Evolutionary conservation across 2,113 vertebrate genomes (phyloP), one percentile per base, ranked within the genome.

Genomic region (Hystrix cristata): DNA sequence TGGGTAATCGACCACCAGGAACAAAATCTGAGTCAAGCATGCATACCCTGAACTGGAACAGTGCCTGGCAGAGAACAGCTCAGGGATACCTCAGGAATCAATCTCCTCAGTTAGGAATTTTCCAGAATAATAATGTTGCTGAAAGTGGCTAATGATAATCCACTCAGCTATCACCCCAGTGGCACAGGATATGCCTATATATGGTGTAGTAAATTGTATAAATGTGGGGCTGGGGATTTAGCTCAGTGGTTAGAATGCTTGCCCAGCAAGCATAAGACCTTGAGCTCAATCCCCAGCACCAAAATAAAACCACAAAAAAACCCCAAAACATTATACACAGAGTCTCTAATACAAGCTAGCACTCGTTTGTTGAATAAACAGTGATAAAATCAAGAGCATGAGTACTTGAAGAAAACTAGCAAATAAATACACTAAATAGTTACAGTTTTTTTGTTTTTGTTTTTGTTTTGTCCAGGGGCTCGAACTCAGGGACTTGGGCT

Each of bases 331-430:
- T 55, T 14, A 81, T 34, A 53, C n/a, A 78, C 29, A 87, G 31
- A 89, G 34, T 62, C 15, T 51, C 88, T 80, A 51, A 79, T 48
- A 72, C 0, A 48, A 34, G 59, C 65, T 88, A 85, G 34, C 51
- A 59, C 53, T 88, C 3, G 0, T 65, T 76, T 86, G 59, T 34
- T 95, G 64, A 84, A 57, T 65, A 82, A 84, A 86, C 0, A 16
- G 6, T 60, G 53, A 64, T 67, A 86, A 96, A 95, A 91, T 78
- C 48, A 89, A 80, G 27, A 85, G 79, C 38, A 53, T 29, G 14
- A 7, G 15, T 71, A 13, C 72, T 91, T 59, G 69, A 89, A 82
- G 82, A 89, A 38, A 67, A 84, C 0, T 11, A 65, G n/a, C 57
- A 78, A 91, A 72, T 34, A 9, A 86, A 79, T 23, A 0, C 13